A percentile compares a stretch with the other conserved stretches of the same genome.
Evolutionary conservation across 2,113 vertebrate species (phyloP).

Genomic region (Dinomys branickii): DNA sequence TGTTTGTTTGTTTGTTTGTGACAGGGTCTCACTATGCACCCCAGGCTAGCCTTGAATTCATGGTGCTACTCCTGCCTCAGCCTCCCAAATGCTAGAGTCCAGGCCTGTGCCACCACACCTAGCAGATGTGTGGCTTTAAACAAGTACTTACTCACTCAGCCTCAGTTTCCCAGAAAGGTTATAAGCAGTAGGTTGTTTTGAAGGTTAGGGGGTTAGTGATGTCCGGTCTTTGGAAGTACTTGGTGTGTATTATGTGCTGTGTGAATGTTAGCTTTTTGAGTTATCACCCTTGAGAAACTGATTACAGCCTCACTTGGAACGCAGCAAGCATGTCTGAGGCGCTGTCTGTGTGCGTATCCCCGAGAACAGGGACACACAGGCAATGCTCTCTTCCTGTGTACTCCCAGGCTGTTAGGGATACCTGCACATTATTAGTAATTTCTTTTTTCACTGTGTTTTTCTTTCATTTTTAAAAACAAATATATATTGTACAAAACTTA

Average conservation of each 20-base stretch:
- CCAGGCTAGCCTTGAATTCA: no score
- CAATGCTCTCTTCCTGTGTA: neutral
- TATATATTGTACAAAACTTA: slow-evolving; percentile 3
- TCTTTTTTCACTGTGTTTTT: neutral
- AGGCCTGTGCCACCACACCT: no score
- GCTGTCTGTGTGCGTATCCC: neutral
- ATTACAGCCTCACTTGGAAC: neutral
- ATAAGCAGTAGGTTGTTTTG: neutral
- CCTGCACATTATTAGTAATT: neutral
- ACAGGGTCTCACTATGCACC: no score
- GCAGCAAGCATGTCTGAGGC: neutral
- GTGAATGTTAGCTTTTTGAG: neutral
- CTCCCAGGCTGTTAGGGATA: neutral
- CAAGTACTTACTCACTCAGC: neutral
- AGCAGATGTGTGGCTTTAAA: neutral
- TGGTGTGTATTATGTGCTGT: neutral
- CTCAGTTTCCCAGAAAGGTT: neutral
- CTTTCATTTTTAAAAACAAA: neutral
- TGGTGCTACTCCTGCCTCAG: no score
- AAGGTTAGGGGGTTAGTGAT: neutral
- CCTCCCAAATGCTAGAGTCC: no score
- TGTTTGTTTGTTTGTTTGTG: neutral
- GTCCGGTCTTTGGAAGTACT: neutral
- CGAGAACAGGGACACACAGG: neutral
- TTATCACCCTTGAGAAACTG: neutral